Evolutionary conservation across 2,113 vertebrate species (phyloP), one percentile per base, ranked within the genome.

Genomic region (Cyprinodon brontotheroides): DNA sequence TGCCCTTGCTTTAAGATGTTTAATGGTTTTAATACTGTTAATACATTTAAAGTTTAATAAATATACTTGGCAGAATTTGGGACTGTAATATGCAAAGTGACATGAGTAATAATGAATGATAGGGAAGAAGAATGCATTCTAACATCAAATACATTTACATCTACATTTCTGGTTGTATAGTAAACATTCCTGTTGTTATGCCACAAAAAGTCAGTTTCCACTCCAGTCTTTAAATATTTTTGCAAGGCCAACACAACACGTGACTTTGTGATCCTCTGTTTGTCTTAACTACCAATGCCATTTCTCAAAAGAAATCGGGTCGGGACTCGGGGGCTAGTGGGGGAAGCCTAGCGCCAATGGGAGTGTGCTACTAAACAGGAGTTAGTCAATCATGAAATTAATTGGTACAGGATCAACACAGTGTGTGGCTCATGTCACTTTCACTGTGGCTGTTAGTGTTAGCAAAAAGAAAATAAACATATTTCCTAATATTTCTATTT

Each of bases 361-460:
- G 92, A 93, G 86, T 92, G 91, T 90, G 86, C 89, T 90, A 91
- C 86, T 91, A 89, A 93, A 91, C 89, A 91, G n/a, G 75, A 92
- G 89, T 90, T 93, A 93, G 91, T 89, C 92, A 92, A 91, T 94
- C 93, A 94, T 94, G 92, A 93, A 94, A 94, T 94, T 84, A 92
- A 93, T 93, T 92, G 90, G 86, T 92, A 81, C 84, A 82, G 89
- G 83, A 91, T 87, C 86, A 88, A 77, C 78, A 86, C 66, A 45
- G 61, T 40, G 70, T 74, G 85, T 80, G 77, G 77, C 78, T 70
- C 81, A 82, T 80, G 82, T 78, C 29, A 40, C 75, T 80, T 72
- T 84, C 48, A 78, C 75, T 61, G 69, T 77, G 68, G 72, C 70
- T 74, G 81, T 89, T 75, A 79, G 61, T 78, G 68, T 85, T 68